phyloP scores from a whole-genome alignment of 2,113 vertebrate genomes.

The Ellobius talpinus region DNA sequence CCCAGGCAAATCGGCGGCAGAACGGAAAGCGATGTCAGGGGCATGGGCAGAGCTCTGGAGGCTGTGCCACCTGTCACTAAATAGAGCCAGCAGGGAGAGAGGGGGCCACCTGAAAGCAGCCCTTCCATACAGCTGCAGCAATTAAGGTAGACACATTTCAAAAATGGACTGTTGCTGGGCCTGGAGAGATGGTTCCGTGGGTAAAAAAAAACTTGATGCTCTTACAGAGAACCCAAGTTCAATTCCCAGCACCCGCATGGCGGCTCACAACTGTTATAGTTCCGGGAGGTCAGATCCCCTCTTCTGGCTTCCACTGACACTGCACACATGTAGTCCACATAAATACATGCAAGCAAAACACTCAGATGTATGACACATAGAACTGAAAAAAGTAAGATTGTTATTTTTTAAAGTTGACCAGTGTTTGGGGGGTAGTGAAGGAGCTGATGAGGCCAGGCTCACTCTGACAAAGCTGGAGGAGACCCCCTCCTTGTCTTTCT shows the following conservation, averaged over 20 bases:
- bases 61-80: neutral
- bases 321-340: neutral
- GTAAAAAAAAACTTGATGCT: neutral
- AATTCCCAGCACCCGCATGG: neutral
- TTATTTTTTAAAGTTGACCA: neutral
- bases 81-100: neutral
- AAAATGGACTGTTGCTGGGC: neutral
- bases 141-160: neutral
- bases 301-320: neutral
- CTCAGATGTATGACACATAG: too few relatives aligned
- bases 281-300: neutral
- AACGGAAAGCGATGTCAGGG: neutral
- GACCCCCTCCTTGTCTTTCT: neutral
- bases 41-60: too few relatives aligned
- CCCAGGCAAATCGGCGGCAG: neutral
- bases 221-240: neutral
- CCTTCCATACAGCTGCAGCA: neutral
- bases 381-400: neutral
- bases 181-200: neutral
- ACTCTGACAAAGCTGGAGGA: too few relatives aligned
- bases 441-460: accelerated
- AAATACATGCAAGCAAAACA: neutral
- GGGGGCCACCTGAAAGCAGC: neutral
- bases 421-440: neutral
- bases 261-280: neutral